Evolutionary conservation across 37 sponge, comb jelly and placozoan species (phyloP).

Genomic region (Bolinopsis microptera): DNA sequence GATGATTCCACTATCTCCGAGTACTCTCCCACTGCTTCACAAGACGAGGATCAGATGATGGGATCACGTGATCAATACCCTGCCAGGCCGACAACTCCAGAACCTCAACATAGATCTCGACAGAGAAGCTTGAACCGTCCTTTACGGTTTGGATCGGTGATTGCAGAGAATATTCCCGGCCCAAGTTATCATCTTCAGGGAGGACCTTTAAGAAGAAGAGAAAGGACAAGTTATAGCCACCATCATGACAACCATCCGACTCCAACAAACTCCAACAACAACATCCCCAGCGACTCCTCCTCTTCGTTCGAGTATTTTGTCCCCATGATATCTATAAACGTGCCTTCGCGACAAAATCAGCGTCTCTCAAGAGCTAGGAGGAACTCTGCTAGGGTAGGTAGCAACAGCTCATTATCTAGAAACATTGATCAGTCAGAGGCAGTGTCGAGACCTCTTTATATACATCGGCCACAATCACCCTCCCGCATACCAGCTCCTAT

Average conservation of each 20-base stretch:
- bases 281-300: too few relatives aligned
- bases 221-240: too few relatives aligned
- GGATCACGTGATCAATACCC: neutral
- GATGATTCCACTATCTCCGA: neutral
- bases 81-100: neutral
- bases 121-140: neutral
- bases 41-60: neutral
- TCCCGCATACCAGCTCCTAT: neutral
- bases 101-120: neutral
- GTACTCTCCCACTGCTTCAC: neutral
- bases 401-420: neutral
- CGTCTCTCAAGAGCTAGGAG: neutral
- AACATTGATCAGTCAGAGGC: neutral
- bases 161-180: neutral
- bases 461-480: neutral
- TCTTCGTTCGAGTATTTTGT: neutral
- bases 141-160: neutral
- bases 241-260: neutral
- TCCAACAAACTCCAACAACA: neutral
- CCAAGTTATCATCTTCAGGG: too few relatives aligned
- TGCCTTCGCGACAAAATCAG: neutral
- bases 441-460: neutral
- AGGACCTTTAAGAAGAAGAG: neutral
- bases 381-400: neutral
- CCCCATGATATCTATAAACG: constrained; percentile 18